Percentiles rank a stretch among this genome's conserved stretches.
phyloP scores from a whole-genome alignment of 2,797 vertebrate species.

The Allenopithecus nigroviridis region DNA sequence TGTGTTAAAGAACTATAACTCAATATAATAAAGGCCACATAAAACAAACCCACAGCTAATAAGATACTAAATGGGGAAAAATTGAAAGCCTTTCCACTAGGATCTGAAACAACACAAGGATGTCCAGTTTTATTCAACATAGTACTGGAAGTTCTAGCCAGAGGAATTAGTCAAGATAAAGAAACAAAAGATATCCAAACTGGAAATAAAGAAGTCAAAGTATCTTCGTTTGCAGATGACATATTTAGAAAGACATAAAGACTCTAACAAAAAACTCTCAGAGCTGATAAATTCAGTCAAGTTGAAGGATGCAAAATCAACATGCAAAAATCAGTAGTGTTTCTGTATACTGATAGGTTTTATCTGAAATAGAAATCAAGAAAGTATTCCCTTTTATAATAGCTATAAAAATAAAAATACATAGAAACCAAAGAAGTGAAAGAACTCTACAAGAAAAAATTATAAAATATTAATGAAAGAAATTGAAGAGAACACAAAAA shows the following conservation, averaged over 20 bases:
- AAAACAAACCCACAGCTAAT: not conserved
- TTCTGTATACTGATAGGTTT: not conserved
- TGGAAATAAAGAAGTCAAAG: not conserved
- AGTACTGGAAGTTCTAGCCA: not conserved
- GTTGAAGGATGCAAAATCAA: not conserved
- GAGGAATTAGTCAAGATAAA: not conserved
- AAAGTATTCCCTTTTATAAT: not conserved
- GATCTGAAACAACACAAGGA: not conserved
- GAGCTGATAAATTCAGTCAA: not conserved
- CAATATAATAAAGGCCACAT: not conserved
- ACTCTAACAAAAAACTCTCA: not conserved
- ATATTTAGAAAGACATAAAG: not conserved
- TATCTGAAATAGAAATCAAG: not conserved
- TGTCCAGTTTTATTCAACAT: not conserved
- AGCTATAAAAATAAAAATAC: not conserved
- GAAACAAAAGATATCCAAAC: not conserved
- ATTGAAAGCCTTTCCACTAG: not conserved
- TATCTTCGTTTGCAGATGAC: not conserved
- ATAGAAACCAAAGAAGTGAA: not conserved
- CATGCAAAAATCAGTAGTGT: not conserved
- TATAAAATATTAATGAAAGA: not conserved
- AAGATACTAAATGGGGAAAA: not conserved
- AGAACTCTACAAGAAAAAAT: not conserved
- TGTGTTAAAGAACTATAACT: not conserved
- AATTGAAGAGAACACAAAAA: not conserved